phyloP scores from a whole-genome alignment of 2,888 invertebrate genomes.

The Teinopalpus imperialis region DNA sequence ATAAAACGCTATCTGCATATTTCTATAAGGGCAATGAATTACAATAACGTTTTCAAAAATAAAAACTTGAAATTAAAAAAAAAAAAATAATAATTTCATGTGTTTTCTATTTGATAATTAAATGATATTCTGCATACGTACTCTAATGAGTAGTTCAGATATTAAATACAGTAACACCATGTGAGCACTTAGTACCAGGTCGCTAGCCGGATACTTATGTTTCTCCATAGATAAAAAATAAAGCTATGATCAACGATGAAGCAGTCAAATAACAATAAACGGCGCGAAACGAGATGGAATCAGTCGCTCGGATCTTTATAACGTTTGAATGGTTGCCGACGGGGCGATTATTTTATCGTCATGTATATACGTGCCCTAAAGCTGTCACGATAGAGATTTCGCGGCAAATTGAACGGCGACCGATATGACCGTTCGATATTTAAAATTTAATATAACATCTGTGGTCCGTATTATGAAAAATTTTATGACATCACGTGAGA shows the following conservation, averaged over 20 bases:
- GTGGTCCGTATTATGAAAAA: constrained; percentile 64
- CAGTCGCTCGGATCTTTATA: constrained; percentile 23
- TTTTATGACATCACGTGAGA: constrained; percentile 50
- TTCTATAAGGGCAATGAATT: too few species aligned
- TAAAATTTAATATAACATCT: constrained; percentile 78
- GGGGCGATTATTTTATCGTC: constrained; percentile 24
- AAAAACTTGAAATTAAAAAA: too few species aligned
- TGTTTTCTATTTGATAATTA: too few species aligned
- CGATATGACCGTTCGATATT: constrained; percentile 61
- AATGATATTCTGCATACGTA: too few species aligned
- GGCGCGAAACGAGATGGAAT: constrained; percentile 25
- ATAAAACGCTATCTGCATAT: too few species aligned
- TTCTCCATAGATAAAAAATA: constrained; percentile 12
- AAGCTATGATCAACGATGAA: constrained; percentile 22
- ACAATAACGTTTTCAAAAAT: too few species aligned
- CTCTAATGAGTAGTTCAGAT: too few species aligned
- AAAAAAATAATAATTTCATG: too few species aligned
- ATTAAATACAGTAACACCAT: too few species aligned
- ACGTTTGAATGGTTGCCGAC: constrained; percentile 19
- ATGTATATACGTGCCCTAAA: constrained; percentile 36
- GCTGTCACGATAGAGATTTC: constrained; percentile 53
- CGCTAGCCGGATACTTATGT: background rate
- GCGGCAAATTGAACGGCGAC: constrained; percentile 61
- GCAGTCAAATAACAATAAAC: constrained; percentile 27
- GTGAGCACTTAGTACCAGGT: too few species aligned